Base-by-base conservation (phyloP, 2,888 invertebrate genomes). In the Pasiphila rectangulata region DNA sequence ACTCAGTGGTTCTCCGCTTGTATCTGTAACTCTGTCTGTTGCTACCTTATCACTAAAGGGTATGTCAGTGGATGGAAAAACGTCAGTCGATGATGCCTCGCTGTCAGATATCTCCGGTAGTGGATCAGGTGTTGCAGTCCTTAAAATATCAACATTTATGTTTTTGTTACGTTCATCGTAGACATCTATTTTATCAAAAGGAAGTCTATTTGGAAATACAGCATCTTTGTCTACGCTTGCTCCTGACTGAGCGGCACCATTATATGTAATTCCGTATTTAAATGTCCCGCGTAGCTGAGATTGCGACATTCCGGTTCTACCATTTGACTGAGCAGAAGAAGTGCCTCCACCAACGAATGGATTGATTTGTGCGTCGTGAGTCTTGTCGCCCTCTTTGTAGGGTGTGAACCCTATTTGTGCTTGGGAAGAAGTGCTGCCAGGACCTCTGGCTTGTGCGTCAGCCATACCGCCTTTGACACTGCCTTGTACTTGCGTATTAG, bases 341-440 rank as follows among this genome's bases (percentile, higher is more conserved):
- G 93, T 91, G 4, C 95, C 96, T 20, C 94, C 93, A 1, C 96
- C 95, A 44, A 91, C 91, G 65, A 93, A 93, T 2, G 94, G 92
- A 47, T 77, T 79, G 36, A 84, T 80, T 54, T 91, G 89, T 7
- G 67, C 58, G 6, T 86, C 83, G 36, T 89, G 88, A 17, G 69
- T 55, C 61, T 90, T 89, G 34, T 92, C 92, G 46, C 90, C 90
- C 44, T 93, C 91, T 62, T 92, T 90, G 59, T 92, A 92, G 0
- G 96, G 96, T 39, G 93, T 92, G 68, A 96, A 96, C 0, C 95
- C 96, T 50, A 96, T 95, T 82, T 96, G 96, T 2, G 96, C 96
- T 83, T 96, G 96, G 20, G 95, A 96, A 0, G 95, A 95, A 0
- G 96, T 95, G 63, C 93, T 94, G 2, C 95, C 96, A 1, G 94